Conservation (phyloP, 2,888 invertebrate species). For the Griposia aprilina region DNA sequence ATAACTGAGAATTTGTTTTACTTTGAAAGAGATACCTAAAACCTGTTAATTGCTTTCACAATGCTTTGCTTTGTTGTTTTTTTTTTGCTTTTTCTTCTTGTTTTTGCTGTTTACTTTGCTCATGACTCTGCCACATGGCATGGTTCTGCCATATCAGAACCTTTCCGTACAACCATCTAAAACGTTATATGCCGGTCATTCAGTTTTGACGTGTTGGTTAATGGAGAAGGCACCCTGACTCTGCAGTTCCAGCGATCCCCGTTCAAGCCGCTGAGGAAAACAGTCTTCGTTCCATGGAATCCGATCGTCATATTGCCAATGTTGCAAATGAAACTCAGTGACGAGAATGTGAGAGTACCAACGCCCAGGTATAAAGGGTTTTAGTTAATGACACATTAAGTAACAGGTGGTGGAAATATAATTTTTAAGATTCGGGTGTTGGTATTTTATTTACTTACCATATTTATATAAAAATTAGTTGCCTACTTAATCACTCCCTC, state of each 20-base stretch:
- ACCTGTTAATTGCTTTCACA: too few relatives aligned
- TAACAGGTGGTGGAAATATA: conserved; percentile 41
- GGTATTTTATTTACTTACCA: conserved; percentile 34
- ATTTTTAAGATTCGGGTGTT: conserved; percentile 19
- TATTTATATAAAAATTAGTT: background rate
- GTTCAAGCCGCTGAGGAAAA: conserved; percentile 96
- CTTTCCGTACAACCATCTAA: conserved; percentile 6
- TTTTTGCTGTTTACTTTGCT: too few relatives aligned
- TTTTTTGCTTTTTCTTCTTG: too few relatives aligned
- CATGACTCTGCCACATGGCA: too few relatives aligned
- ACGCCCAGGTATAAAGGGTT: conserved; percentile 83
- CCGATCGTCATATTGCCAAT: conserved; percentile 98
- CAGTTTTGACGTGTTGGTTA: conserved; percentile 99
- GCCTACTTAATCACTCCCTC: background rate
- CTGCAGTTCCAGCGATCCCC: conserved; percentile 99
- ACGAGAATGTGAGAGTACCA: conserved; percentile 91
- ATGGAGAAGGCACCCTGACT: conserved; percentile 99
- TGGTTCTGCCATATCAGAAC: background rate
- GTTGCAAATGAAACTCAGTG: conserved; percentile 96
- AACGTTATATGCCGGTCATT: conserved; percentile 54
- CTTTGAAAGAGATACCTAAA: background rate
- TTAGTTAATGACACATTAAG: background rate
- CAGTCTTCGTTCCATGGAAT: conserved; percentile 99
- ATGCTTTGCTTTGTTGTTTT: too few relatives aligned
- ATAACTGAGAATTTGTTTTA: conserved; percentile 33